Percentiles rank a stretch among this genome's conserved stretches.
These are phyloP conservation scores for Theodoxus fluviatilis DNA, from an alignment of 2,888 invertebrate species.

Conservation along the genomic window DNA sequence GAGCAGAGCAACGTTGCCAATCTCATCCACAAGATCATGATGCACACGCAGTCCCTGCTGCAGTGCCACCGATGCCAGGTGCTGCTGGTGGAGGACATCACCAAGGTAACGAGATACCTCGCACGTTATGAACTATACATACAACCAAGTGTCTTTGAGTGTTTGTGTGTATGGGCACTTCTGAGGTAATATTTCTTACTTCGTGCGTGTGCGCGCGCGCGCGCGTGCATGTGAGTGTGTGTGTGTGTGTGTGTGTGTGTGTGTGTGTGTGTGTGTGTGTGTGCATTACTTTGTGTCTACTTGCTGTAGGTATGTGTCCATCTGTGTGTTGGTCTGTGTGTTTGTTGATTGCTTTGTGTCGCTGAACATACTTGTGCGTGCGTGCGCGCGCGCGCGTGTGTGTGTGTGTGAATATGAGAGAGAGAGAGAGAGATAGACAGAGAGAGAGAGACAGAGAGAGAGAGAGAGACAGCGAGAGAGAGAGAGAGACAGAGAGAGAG, in stretches of 20 bases:
- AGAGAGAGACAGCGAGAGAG: no score
- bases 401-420: no score
- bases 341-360: constrained; percentile 4
- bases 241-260: constrained; percentile 1
- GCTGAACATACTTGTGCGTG: neutral
- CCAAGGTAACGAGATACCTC: constrained; percentile 75
- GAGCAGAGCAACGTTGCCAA: constrained; percentile 61
- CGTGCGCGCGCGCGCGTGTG: neutral
- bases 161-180: constrained; percentile 5
- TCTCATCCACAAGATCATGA: constrained; percentile 64
- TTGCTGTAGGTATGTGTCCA: neutral
- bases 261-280: constrained; percentile 10
- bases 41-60: constrained; percentile 75
- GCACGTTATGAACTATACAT: neutral
- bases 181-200: neutral
- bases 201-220: neutral
- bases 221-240: neutral
- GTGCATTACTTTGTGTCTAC: neutral
- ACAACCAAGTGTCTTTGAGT: neutral
- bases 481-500: constrained; percentile 9
- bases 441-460: no score
- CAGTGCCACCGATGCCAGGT: constrained; percentile 95
- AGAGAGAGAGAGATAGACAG: no score
- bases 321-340: neutral
- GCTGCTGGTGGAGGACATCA: constrained; percentile 88